Base-by-base conservation (phyloP, 2,888 invertebrate genomes). In the Gymnocheta viridis region DNA sequence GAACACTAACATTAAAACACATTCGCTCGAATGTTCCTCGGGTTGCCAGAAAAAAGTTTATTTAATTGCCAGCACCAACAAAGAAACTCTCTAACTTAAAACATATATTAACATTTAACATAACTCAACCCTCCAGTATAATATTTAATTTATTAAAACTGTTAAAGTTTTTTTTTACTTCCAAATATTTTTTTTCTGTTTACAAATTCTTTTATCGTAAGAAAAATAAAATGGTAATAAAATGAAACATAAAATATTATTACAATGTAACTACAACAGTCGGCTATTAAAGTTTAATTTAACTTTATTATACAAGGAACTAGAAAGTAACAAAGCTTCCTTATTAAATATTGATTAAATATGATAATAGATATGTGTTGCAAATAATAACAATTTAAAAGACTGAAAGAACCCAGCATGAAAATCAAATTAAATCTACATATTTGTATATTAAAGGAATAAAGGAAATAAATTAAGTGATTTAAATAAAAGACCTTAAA, bases 241-340 rank as follows among this genome's bases (percentile, higher is more conserved):
- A 73, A 73, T 49, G 12, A 4, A 22, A 24, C 32, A 73, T 73
- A 35, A 60, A 73, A 73, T 35, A 72, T 32, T 67, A 32, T 49
- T 17, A 70, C 49, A 47, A 2, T 24, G 24, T 49, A 60, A 60
- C 72, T 47, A 47, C 32, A 17, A 62, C 2, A 17, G 47, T 7
- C 32, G 24, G 47, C 47, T 62, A 73, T 24, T 47, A 24, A n/a
- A 32, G 35, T 60, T 60, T 35, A 60, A 47, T 73, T 60, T 62
- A 24, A 73, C 49, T 73, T 62, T 60, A 49, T 73, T 60, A 35
- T 24, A 17, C 41, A 54, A 27, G 1, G 7, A 35, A 7, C n/a
- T 22, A 29, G n/a, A 58, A 32, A 19, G 29, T 9, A 4, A 19
- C 27, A n/a, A 32, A 44, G 14, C 19, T 22, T 12, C 17, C 14